Evolutionary conservation across 2,888 invertebrate genomes (phyloP), one percentile per base, ranked within the genome.

Genomic region (Dryadula phaetusa): DNA sequence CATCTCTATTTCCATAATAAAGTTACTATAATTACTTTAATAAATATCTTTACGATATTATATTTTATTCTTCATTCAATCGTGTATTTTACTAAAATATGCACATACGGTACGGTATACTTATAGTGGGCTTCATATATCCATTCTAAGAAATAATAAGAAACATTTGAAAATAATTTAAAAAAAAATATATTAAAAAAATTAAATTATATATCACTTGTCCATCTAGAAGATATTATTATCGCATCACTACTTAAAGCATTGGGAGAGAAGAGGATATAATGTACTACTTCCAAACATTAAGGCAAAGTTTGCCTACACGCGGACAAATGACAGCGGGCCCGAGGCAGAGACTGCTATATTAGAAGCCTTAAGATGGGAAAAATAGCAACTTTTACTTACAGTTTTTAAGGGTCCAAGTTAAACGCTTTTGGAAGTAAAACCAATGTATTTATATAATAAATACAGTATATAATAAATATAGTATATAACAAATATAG

Each of bases 251-350:
- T 80, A 69, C 69, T 66, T 47, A 64, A 77, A 81, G 77, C 80
- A 86, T 84, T 85, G 86, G 87, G 87, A 88, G 87, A 87, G 82
- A 80, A 82, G 83, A 78, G 84, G 85, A 86, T 90, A 89, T 90
- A 90, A 90, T 89, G 88, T 87, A 90, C 88, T 90, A 87, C 88
- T 90, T 88, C 90, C 90, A 88, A 90, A 91, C 88, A 91, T 83
- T 85, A 86, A 82, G 84, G 84, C 84, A 84, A 90, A 90, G 90
- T 90, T 92, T 90, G 88, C 87, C 83, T 89, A 86, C 87, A 79
- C 84, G 82, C 85, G 86, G 90, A 90, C 90, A 90, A 91, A 91
- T 89, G 90, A 91, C 91, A 89, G 86, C 87, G 85, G 82, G 85
- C 87, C 86, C 79, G 82, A 79, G 87, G 87, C 88, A 79, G 85